phyloP scores from a whole-genome alignment of 2,113 vertebrate species.

The Scytalopus superciliaris region DNA sequence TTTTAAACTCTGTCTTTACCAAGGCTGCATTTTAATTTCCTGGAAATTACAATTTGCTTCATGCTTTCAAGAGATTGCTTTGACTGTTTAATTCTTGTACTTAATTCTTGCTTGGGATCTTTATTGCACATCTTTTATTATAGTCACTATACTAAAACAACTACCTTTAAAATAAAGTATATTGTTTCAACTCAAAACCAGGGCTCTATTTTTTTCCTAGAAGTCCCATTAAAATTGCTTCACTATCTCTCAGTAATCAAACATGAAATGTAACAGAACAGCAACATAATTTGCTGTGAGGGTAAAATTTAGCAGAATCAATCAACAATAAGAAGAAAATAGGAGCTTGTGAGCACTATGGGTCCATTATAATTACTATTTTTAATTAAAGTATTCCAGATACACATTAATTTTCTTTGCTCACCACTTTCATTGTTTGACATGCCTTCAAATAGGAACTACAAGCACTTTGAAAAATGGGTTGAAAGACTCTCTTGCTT shows the following conservation, averaged over 20 bases:
- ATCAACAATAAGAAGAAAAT: constrained; percentile 33
- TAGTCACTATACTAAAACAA: background rate
- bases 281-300: constrained; percentile 22
- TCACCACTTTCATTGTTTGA: constrained; percentile 28
- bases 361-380: constrained; percentile 31
- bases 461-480: constrained; percentile 67
- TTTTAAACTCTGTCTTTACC: background rate
- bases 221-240: constrained; percentile 20
- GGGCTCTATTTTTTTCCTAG: background rate
- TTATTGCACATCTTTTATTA: background rate
- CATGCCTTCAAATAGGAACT: constrained; percentile 29
- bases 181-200: background rate
- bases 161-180: background rate
- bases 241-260: constrained; percentile 19
- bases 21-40: background rate
- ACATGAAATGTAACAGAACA: constrained; percentile 16
- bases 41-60: background rate
- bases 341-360: background rate
- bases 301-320: constrained; percentile 40
- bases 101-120: background rate
- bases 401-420: constrained; percentile 39
- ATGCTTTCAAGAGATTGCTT: background rate
- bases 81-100: background rate
- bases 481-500: constrained; percentile 58
- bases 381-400: constrained; percentile 55